Evolutionary conservation across 30 jellyfish, hydroid and myxozoan genomes (phyloP).

Genomic region (Turritopsis dohrnii): DNA sequence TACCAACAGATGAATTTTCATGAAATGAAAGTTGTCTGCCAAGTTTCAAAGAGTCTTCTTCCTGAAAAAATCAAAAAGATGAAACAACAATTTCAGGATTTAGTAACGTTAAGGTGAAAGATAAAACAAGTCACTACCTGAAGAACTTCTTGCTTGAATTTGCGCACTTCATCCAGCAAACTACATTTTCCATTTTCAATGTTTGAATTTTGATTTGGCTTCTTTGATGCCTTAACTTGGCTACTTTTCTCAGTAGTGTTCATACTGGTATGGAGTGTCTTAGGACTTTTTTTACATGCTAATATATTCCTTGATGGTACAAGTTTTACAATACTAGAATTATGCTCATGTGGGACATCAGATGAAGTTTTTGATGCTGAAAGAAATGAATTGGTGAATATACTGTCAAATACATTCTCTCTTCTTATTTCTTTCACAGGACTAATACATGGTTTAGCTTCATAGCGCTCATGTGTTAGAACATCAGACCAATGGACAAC

Average conservation of each 20-base stretch:
- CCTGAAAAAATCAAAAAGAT: not conserved
- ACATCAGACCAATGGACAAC: slow-evolving; percentile 31
- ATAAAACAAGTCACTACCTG: too few relatives aligned
- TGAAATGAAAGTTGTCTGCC: not conserved
- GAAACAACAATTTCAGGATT: not conserved
- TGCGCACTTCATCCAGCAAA: not conserved
- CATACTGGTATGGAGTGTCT: not conserved
- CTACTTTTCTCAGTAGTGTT: not conserved
- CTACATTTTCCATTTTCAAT: not conserved
- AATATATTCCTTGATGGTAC: not conserved
- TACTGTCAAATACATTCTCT: slow-evolving; percentile 12
- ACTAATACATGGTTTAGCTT: not conserved
- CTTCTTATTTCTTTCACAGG: not conserved
- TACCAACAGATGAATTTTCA: not conserved
- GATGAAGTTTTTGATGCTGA: slow-evolving; percentile 4
- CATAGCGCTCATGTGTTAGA: slow-evolving; percentile 4
- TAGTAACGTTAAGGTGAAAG: not conserved
- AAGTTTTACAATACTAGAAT: not conserved
- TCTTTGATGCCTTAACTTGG: not conserved
- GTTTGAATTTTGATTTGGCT: not conserved
- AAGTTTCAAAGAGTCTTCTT: not conserved
- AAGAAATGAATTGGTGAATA: slow-evolving; percentile 15
- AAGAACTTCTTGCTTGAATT: not conserved
- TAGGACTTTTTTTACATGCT: not conserved
- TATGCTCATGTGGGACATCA: not conserved